Base-by-base conservation (phyloP, 2,888 invertebrate species). In the Drosophila helvetica region DNA sequence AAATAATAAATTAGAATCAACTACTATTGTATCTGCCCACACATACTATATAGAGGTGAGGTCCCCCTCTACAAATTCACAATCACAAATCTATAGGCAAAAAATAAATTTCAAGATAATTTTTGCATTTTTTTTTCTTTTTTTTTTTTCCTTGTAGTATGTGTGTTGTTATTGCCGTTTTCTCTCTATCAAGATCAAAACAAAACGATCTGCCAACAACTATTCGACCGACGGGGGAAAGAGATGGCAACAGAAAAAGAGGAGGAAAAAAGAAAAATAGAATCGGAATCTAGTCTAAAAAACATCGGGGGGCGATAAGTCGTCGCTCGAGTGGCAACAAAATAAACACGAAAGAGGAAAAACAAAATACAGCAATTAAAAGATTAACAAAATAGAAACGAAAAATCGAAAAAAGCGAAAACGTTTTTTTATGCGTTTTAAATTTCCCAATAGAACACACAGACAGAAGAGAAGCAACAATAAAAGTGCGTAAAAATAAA, bases 401-500 rank as follows among this genome's bases (percentile, higher is more conserved):
- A 73, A 55, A 55, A 65, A 66, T 43, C 48, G 38, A 56, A 60
- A 57, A 65, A 65, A 58, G 38, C 43, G 27, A 74, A 74, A 65
- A 74, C 47, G 58, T 57, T 75, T 77, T 77, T 84, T 88, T 84
- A 84, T 86, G 88, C 84, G 86, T 86, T 88, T 84, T 88, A 84
- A 88, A 84, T 84, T 88, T 88, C 85, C 72, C 73, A 77, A 54
- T 46, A 68, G 30, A 15, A 15, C 15, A 25, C 48, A 22, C 22
- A 22, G 0, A 22, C 22, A 5, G 22, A 5, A 5, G 22, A 43
- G 66, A 65, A 45, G 38, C 38, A 63, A 52, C 65, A 56, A 56
- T 59, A 78, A 84, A 81, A 74, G 78, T 79, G 84, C 88, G 86
- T 86, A 80, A 86, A 84, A 84, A 84, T 88, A 84, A 84, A 72